These are phyloP conservation scores for Furcifer pardalis DNA, from an alignment of 2,797 vertebrate species.

Conservation along the genomic window DNA sequence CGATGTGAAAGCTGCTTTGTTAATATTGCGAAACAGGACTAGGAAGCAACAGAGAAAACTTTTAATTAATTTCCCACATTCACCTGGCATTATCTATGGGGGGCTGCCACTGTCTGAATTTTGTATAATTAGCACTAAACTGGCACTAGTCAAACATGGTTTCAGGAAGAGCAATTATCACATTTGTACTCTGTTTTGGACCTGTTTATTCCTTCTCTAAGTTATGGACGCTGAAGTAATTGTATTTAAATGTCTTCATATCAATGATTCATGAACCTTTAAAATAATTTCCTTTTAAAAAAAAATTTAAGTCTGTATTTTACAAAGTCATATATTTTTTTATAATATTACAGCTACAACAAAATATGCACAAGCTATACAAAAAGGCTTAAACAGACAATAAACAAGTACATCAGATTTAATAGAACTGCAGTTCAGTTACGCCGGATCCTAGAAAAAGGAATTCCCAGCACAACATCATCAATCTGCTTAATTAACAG, in stretches of 20 bases:
- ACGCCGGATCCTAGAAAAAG: constrained; percentile 83
- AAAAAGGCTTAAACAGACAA: constrained; percentile 67
- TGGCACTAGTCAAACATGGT: background rate
- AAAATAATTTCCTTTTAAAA: background rate
- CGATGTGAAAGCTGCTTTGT: background rate
- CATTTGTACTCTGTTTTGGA: background rate
- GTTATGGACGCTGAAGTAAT: background rate
- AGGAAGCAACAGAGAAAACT: too few relatives aligned
- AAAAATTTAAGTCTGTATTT: constrained; percentile 59
- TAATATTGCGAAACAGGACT: too few relatives aligned
- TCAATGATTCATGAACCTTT: background rate
- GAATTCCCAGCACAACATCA: constrained; percentile 93
- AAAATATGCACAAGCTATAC: constrained; percentile 74
- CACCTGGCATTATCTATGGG: too few relatives aligned
- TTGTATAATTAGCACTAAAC: too few relatives aligned
- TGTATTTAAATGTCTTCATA: background rate
- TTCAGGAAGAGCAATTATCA: background rate
- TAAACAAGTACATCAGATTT: constrained; percentile 76
- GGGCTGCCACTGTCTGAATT: too few relatives aligned
- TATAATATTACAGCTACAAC: constrained; percentile 68
- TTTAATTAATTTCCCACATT: too few relatives aligned
- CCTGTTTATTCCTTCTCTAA: background rate
- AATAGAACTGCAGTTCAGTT: constrained; percentile 82
- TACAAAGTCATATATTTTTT: constrained; percentile 73
- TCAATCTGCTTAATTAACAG: constrained; percentile 82